These are phyloP conservation scores for Hoplodrina ambigua DNA, from an alignment of 2,888 invertebrate species.

Conservation along the genomic window DNA sequence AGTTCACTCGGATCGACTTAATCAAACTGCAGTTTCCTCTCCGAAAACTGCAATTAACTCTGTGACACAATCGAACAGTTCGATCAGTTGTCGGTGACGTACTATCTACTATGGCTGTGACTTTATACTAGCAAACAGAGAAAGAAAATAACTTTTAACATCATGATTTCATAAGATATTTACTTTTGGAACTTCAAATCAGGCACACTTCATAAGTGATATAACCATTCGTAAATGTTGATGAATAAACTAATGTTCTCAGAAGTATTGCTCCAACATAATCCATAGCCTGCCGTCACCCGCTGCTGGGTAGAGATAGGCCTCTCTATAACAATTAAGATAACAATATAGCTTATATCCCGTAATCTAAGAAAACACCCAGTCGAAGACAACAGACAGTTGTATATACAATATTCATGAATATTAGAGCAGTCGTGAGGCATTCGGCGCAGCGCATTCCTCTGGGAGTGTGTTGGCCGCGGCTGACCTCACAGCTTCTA, in stretches of 20 bases:
- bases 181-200: not conserved
- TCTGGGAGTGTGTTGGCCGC: constrained; percentile 63
- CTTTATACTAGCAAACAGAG: not conserved
- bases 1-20: constrained; percentile 30
- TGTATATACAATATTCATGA: constrained; percentile 69
- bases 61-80: constrained; percentile 30
- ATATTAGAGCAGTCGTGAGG: constrained; percentile 68
- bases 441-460: constrained; percentile 60
- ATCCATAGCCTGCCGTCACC: not conserved
- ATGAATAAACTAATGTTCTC: not conserved
- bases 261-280: not conserved
- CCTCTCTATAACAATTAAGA: not conserved
- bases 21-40: constrained; percentile 37
- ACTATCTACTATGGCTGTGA: not conserved
- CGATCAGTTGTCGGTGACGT: constrained; percentile 12
- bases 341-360: constrained; percentile 3
- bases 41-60: constrained; percentile 42
- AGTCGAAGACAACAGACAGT: constrained; percentile 52
- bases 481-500: constrained; percentile 63
- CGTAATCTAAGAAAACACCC: constrained; percentile 1
- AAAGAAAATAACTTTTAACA: not conserved
- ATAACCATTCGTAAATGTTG: no score
- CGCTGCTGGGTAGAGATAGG: not conserved
- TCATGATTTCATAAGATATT: not conserved
- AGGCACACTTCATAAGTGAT: not conserved